These are phyloP conservation scores for Antechinus flavipes DNA, from an alignment of 2,113 vertebrate species.

Conservation along the genomic window DNA sequence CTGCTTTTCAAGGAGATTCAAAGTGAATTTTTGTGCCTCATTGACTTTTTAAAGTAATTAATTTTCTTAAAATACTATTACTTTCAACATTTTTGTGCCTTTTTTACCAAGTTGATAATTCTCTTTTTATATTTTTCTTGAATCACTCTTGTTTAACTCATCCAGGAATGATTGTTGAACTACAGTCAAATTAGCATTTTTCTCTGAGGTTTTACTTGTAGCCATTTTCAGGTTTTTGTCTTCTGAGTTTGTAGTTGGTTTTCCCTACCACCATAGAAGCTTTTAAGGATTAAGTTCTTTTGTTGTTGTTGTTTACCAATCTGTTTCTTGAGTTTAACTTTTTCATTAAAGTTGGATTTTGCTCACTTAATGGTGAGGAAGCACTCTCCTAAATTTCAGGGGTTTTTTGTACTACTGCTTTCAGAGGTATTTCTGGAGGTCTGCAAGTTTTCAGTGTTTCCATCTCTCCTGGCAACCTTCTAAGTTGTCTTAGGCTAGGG, in stretches of 20 bases:
- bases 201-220: neutral
- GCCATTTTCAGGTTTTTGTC: neutral
- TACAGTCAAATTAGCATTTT: neutral
- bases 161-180: neutral
- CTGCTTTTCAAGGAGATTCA: neutral
- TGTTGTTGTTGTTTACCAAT: neutral
- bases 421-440: neutral
- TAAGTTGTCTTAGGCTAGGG: neutral
- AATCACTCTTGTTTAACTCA: neutral
- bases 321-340: neutral
- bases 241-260: neutral
- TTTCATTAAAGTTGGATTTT: neutral
- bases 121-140: neutral
- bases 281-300: neutral
- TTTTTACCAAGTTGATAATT: neutral
- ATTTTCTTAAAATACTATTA: neutral
- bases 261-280: neutral
- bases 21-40: neutral
- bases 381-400: neutral
- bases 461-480: neutral
- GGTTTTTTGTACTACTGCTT: neutral
- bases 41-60: neutral
- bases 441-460: neutral
- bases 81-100: neutral
- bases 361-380: neutral